phyloP scores from a whole-genome alignment of 92 coral and sea anemone species.

The Palythoa grandis region DNA sequence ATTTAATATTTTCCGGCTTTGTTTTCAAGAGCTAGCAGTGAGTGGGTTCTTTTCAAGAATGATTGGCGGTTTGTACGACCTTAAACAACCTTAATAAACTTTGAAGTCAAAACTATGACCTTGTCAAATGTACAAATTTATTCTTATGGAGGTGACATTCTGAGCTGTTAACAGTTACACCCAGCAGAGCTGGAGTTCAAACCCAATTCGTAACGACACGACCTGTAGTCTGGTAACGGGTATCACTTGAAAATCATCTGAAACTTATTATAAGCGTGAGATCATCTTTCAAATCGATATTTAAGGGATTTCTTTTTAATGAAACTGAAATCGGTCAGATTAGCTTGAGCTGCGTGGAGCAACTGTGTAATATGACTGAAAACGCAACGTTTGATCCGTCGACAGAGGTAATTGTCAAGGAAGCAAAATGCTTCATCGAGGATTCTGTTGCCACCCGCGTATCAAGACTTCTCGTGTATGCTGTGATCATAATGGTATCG shows the following conservation, averaged over 20 bases:
- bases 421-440: slow-evolving; percentile 45
- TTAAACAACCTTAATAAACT: too few relatives aligned
- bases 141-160: too few relatives aligned
- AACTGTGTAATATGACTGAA: slow-evolving; percentile 7
- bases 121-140: not conserved
- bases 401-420: not conserved
- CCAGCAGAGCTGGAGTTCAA: too few relatives aligned
- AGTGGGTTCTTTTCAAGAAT: too few relatives aligned
- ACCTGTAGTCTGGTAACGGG: not conserved
- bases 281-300: not conserved
- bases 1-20: too few relatives aligned
- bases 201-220: too few relatives aligned
- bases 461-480: slow-evolving; percentile 46
- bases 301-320: not conserved
- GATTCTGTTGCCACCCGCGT: slow-evolving; percentile 41
- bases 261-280: not conserved
- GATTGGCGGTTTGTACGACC: too few relatives aligned
- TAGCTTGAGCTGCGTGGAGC: not conserved
- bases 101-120: not conserved
- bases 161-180: too few relatives aligned
- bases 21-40: too few relatives aligned
- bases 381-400: not conserved
- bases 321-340: not conserved
- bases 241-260: not conserved
- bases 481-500: slow-evolving; percentile 48